phyloP scores from a whole-genome alignment of 1,140 invertebrate genomes.

The Caerostris darwini region DNA sequence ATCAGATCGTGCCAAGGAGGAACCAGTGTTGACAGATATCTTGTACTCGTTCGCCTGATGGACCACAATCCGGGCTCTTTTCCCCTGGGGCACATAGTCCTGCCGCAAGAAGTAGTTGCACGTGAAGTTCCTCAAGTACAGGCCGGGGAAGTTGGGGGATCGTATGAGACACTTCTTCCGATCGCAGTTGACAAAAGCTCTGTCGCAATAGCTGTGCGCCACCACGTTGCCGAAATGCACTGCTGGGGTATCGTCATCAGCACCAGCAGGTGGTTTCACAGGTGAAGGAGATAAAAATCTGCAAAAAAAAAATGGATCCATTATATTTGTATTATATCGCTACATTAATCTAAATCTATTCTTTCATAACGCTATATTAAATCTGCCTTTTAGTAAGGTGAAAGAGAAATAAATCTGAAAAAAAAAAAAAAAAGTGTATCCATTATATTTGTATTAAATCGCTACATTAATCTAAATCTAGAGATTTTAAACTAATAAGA shows the following conservation, averaged over 20 bases:
- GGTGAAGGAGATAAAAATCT: constrained; percentile 56
- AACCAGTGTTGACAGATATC: constrained; percentile 78
- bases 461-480: no score
- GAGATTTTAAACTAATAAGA: no score
- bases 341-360: no score
- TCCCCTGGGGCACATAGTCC: constrained; percentile 68
- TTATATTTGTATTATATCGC: no score
- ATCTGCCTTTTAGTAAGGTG: no score
- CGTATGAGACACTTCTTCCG: constrained; percentile 77
- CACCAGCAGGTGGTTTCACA: neutral
- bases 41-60: constrained; percentile 79
- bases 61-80: constrained; percentile 74
- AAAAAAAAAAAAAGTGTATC: no score
- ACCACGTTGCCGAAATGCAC: constrained; percentile 67
- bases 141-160: constrained; percentile 79
- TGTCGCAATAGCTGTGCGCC: constrained; percentile 74
- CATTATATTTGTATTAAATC: no score
- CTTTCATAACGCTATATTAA: no score
- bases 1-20: constrained; percentile 40
- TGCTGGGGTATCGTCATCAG: neutral
- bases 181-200: constrained; percentile 77
- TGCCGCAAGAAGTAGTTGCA: constrained; percentile 78
- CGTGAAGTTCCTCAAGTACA: constrained; percentile 78
- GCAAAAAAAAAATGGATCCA: constrained; percentile 3
- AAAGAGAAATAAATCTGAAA: no score